Evolutionary conservation across 2,113 vertebrate genomes (phyloP), one percentile per base, ranked within the genome.

Genomic region (Tapirus terrestris): DNA sequence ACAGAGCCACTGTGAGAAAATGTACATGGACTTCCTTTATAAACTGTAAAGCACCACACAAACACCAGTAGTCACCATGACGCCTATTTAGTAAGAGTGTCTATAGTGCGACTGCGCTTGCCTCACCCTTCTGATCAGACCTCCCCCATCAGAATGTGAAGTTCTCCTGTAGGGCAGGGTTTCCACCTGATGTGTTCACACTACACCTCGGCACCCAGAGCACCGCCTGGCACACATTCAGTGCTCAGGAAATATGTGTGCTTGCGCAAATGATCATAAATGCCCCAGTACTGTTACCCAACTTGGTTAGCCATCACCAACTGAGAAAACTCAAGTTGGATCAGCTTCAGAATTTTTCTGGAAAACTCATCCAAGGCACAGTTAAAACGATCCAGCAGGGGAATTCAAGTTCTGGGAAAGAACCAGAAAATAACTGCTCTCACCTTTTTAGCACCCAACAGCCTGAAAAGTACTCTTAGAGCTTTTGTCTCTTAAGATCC

Each of bases 221-320:
- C 76, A 98, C 87, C 39, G 17, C 31, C 65, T 68, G n/a, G 58
- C 76, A 92, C n/a, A 76, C 45, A 51, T 5, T 89, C 29, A 84
- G 58, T 68, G 48, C 36, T 72, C 70, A 88, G 58, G 84, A 96
- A 80, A 80, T 23, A 90, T 0, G 0, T 76, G n/a, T 75, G 58
- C 79, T 53, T 88, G 18, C n/a, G 27, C 1, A 8, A 88, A 79
- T 45, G 21, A 87, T 67, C 89, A 95, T 43, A 96, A 94, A 96
- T 43, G 16, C 45, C 27, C 77, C 12, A 75, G 29, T 45, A 73
- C 31, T 87, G 31, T 31, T 89, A 91, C 17, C 23, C 12, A 91
- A 53, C 33, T 58, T 91, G 20, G 18, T 89, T 58, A 84, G 43
- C 27, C 48, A 90, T 13, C 73, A 85, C 5, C 84, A 70, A 93